Evolutionary conservation across 2,113 vertebrate genomes (phyloP), one percentile per base, ranked within the genome.

Genomic region (Cebidichthys violaceus): DNA sequence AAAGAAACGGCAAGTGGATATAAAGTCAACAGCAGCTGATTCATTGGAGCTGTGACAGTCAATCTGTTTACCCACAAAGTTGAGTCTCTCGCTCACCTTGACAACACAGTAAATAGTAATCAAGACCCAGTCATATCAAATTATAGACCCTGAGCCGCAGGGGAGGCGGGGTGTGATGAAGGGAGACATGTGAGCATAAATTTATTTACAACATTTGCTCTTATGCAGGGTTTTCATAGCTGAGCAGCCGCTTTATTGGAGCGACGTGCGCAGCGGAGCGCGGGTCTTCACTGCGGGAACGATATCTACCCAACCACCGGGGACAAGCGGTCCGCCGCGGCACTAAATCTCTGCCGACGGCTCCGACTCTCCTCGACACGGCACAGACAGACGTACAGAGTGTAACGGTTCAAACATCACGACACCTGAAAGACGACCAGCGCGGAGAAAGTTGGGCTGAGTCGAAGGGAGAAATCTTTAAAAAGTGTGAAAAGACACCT

Each of bases 81-180:
- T 68, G 81, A 82, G 83, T 64, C 85, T 81, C 81, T 85, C 67
- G 22, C 75, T 87, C 85, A 89, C 85, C 77, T 86, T 75, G 86
- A 88, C 84, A 88, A 83, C 81, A 76, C 70, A 72, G 87, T 91
- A 89, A 93, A 91, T 83, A 86, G 75, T 69, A 88, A 90, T 92
- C 85, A 91, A 75, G 79, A 64, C n/a, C 55, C 72, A 79, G 87
- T 86, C 74, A 82, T 88, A 74, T 85, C 84, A 89, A 87, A 89
- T 92, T 84, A 93, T 45, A 82, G 72, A 75, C 71, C 61, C 78
- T n/a, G 70, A 69, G 83, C 59, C 2, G 43, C 33, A 59, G 18
- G 35, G 60, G 62, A 68, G 81, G 37, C 54, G 70, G 17, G 29
- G n/a, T 41, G 80, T 68, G 73, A 85, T 55, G 75, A 82, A 72